phyloP scores from a whole-genome alignment of 2,797 vertebrate species.

The Girardinus metallicus region DNA sequence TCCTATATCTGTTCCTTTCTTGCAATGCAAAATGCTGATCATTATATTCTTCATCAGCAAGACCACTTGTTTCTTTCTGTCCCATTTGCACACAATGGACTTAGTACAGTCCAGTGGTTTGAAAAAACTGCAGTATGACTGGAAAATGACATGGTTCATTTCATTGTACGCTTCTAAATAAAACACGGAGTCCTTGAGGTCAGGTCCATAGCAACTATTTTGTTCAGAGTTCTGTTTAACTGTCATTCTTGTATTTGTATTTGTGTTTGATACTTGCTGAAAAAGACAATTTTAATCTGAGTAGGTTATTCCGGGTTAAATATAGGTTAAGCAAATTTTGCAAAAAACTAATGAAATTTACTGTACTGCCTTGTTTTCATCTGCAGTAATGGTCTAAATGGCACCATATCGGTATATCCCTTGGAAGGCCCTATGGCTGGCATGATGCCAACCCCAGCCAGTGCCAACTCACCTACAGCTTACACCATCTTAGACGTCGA shows the following conservation, averaged over 20 bases:
- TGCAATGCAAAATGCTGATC: background rate
- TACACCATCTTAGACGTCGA: constrained; percentile 96
- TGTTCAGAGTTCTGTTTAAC: background rate
- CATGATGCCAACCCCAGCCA: constrained; percentile 84
- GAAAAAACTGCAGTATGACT: background rate
- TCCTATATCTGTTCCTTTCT: background rate
- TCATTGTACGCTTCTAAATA: background rate
- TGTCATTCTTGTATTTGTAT: background rate
- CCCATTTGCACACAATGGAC: background rate
- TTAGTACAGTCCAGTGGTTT: background rate
- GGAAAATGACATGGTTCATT: background rate
- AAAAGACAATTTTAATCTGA: background rate
- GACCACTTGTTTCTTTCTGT: background rate
- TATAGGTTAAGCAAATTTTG: background rate
- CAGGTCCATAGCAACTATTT: background rate
- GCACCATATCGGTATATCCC: constrained; percentile 90
- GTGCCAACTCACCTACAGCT: constrained; percentile 85
- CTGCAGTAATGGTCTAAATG: constrained; percentile 91
- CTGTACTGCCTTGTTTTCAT: constrained; percentile 14
- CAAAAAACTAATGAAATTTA: constrained; percentile 1
- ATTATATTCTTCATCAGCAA: background rate
- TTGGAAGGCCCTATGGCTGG: constrained; percentile 92
- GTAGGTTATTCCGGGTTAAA: background rate
- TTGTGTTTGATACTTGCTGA: background rate
- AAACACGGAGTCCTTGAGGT: background rate